phyloP scores from a whole-genome alignment of 2,888 invertebrate genomes.

The Exocentrus adspersus region DNA sequence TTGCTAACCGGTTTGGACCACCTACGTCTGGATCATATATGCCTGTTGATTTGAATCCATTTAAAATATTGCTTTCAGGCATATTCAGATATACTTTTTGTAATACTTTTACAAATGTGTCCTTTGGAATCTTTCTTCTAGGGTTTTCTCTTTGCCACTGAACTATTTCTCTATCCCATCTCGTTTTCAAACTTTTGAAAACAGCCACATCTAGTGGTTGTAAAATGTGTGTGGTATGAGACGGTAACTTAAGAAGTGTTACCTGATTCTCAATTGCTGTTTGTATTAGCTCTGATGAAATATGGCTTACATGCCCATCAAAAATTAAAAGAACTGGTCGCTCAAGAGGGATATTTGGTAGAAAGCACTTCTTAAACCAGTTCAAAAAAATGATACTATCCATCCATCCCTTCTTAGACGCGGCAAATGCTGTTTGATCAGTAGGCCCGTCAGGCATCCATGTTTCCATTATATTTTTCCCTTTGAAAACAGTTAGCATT shows the following conservation, averaged over 20 bases:
- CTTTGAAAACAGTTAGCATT: neutral
- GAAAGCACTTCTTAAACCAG: constrained; percentile 3
- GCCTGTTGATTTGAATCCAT: neutral
- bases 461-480: neutral
- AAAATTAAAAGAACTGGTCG: too few species aligned
- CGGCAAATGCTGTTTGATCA: neutral
- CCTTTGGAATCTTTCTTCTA: neutral
- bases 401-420: neutral
- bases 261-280: neutral
- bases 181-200: neutral
- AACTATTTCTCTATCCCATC: neutral
- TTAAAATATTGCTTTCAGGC: neutral
- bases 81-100: neutral
- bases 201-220: neutral
- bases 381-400: neutral
- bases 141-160: neutral
- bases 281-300: neutral
- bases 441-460: neutral
- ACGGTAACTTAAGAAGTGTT: neutral
- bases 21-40: neutral
- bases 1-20: neutral
- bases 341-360: neutral
- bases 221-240: too few species aligned
- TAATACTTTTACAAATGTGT: neutral
- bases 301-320: neutral